Evolutionary conservation across 2,888 invertebrate genomes (phyloP), one percentile per base, ranked within the genome.

Genomic region (Caenorhabditis imperialis): DNA sequence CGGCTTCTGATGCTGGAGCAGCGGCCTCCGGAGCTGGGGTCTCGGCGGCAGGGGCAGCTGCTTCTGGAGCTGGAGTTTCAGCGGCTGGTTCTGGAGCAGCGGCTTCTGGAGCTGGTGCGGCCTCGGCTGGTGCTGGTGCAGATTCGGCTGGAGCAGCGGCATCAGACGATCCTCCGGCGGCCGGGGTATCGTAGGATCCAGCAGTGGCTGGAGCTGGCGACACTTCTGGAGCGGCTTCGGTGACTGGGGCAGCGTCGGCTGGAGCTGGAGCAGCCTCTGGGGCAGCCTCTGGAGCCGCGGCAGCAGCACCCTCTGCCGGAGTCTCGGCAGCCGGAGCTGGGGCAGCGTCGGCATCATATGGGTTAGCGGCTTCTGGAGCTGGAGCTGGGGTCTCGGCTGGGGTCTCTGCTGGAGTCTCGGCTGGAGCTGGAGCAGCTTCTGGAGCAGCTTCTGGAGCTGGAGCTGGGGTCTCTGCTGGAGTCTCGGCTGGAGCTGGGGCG

Each of bases 91-190:
- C 45, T 44, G 74, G 54, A 38, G 40, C 30, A 42, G 53, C 72
- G 27, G 42, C 25, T 16, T 47, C 51, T 20, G 57, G 30, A 14
- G 51, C 53, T 6, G 60, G 53, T 6, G 55, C 51, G 20, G 62
- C 55, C 25, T 50, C 63, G 16, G 67, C 75, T 57, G 74, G 69
- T 35, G 70, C 58, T 22, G 63, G 53, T 5, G 54, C 53, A 22
- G 60, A 44, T 48, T 70, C 62, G 6, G 47, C 14, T 10, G 74
- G 18, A 7, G 58, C 54, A 5, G 57, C 60, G n/a, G 37, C 40
- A 8, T 51, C 27, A 4, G 73, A 65, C 18, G 71, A 62, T 18
- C 58, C 61, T 20, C 12, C 53, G n/a, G 44, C 53, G 20, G 54
- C 47, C 33, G 54, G 23, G 10, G 14, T 30, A 8, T 40, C 51